These are phyloP conservation scores for Listrodromus nycthemerus DNA, from an alignment of 2,888 invertebrate genomes.

Conservation along the genomic window DNA sequence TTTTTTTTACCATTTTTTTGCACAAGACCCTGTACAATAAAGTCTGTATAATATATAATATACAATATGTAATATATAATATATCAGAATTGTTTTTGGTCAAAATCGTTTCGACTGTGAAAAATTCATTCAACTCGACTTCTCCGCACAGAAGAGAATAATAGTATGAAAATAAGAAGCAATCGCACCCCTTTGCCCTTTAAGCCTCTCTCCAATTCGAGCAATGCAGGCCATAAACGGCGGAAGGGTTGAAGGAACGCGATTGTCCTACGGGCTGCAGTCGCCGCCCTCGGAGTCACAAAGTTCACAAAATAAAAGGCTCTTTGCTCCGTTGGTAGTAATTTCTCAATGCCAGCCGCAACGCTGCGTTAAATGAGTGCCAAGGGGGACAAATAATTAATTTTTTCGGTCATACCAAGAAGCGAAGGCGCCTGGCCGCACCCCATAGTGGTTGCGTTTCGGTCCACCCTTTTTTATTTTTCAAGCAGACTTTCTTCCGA, in stretches of 20 bases:
- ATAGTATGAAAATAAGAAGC: not conserved
- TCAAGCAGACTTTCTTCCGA: not conserved
- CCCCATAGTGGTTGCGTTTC: not conserved
- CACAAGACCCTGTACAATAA: too few relatives aligned
- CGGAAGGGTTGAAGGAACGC: constrained; percentile 24
- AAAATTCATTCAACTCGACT: not conserved
- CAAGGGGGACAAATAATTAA: not conserved
- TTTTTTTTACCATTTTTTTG: too few relatives aligned
- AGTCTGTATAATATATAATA: too few relatives aligned
- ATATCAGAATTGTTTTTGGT: too few relatives aligned
- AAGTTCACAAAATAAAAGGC: constrained; percentile 54
- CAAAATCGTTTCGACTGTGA: too few relatives aligned
- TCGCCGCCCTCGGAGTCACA: constrained; percentile 16
- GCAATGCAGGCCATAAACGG: not conserved
- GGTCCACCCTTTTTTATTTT: constrained; percentile 5
- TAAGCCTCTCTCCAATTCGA: not conserved
- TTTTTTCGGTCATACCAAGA: constrained; percentile 6
- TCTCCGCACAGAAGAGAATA: not conserved
- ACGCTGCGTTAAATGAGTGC: constrained; percentile 23
- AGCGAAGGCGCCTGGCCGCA: not conserved
- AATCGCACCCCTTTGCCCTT: constrained; percentile 10
- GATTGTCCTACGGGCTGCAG: constrained; percentile 40
- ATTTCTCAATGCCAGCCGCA: constrained; percentile 33
- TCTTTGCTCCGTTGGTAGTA: constrained; percentile 35
- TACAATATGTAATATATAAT: too few relatives aligned